Evolutionary conservation across 2,113 vertebrate genomes (phyloP), one percentile per base, ranked within the genome.

Genomic region (Tachycineta bicolor): DNA sequence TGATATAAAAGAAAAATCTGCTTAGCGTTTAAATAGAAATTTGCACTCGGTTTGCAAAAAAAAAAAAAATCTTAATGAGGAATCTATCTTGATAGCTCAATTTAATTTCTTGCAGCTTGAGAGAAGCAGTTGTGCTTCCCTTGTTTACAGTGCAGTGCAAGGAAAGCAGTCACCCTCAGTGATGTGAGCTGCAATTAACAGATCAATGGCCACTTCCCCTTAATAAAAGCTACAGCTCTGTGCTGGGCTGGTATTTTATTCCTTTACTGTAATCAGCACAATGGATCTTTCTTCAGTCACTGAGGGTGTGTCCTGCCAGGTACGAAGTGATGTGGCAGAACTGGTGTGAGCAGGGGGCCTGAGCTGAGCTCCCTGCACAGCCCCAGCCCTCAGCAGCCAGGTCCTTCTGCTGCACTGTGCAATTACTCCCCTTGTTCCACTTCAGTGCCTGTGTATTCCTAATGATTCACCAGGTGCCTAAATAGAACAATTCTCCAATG

Each of bases 401-500:
- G 49, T 24, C 90, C 62, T 96, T 73, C 86, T 91, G 90, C 88
- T 85, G 82, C 96, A 82, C 25, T 82, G 95, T 77, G 83, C 76
- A 93, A 94, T 97, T 95, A 69, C 94, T 97, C 89, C 92, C 89
- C 55, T 46, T 0, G 60, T 97, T 97, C 91, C 67, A 58, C 91
- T 60, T 71, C 77, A 87, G 60, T 53, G 67, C 53, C 20, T 37
- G 49, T n/a, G 67, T 83, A 62, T 92, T 95, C 93, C 90, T 94
- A 87, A 94, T 94, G 80, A 97, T 91, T 97, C 94, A 96, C 90
- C 47, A 1, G 87, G 69, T 28, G 64, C 95, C 91, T 95, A 79
- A 96, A 73, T 63, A 73, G 94, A 96, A 94, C 94, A 96, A 83
- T 91, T 96, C 83, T 95, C 76, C 89, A 82, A 28, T 90, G 91